These are phyloP conservation scores for Ciconia boyciana DNA, from an alignment of 2,113 vertebrate species.

Conservation along the genomic window DNA sequence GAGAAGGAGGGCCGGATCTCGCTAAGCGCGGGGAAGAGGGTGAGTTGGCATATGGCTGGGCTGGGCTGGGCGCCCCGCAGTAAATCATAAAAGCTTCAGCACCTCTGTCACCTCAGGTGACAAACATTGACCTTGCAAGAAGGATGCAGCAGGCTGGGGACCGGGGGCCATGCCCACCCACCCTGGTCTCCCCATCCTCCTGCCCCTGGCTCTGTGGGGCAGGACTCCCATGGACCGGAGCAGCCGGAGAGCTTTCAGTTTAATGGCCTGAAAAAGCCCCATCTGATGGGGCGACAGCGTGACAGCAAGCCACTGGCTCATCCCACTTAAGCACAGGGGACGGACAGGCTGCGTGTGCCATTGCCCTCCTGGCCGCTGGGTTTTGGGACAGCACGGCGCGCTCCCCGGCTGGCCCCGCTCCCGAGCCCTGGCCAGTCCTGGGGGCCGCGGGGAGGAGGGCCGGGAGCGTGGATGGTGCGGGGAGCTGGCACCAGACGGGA, in stretches of 20 bases:
- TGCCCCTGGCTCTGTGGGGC: neutral
- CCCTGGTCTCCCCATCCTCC: fast-evolving
- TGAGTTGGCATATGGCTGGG: neutral
- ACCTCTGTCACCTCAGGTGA: neutral
- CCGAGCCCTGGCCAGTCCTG: fast-evolving
- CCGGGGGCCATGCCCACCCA: fast-evolving
- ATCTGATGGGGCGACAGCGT: fast-evolving
- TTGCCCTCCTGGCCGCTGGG: neutral
- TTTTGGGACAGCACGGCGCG: neutral
- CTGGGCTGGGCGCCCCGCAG: neutral
- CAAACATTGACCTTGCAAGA: fast-evolving
- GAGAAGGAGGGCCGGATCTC: neutral
- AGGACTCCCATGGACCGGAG: fast-evolving
- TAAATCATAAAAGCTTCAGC: neutral
- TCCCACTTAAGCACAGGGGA: neutral
- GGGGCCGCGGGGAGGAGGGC: neutral
- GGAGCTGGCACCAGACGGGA: fast-evolving
- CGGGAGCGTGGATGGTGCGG: fast-evolving
- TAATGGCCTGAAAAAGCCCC: neutral
- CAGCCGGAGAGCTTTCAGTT: neutral
- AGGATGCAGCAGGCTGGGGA: neutral
- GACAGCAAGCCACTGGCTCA: neutral
- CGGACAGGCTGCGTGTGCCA: neutral
- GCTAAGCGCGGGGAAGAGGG: fast-evolving
- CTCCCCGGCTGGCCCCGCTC: neutral